A percentile compares a stretch with the other conserved stretches of the same genome.
Conservation (phyloP, 2,797 vertebrate genomes). For the Cyclopterus lumpus region DNA sequence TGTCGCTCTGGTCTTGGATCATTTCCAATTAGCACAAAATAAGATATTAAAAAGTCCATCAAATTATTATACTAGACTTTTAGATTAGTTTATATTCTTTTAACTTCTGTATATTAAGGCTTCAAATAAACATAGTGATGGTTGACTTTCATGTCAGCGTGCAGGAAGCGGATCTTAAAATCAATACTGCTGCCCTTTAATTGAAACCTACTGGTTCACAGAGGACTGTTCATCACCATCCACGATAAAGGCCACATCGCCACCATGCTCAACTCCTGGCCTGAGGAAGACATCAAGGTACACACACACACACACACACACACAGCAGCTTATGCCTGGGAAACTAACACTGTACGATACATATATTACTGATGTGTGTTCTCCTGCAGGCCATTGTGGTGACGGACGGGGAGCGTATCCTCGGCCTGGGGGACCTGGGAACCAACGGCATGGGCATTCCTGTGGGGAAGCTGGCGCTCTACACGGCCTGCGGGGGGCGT, state of each 20-base stretch:
- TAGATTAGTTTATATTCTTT: too few species aligned
- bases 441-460: conserved; percentile 98
- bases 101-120: too few species aligned
- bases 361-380: not conserved
- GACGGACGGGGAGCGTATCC: conserved; percentile 96
- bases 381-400: conserved; percentile 92
- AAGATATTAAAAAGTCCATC: not conserved
- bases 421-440: conserved; percentile 96
- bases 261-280: conserved; percentile 97
- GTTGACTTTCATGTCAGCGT: not conserved
- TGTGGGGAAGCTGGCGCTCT: conserved; percentile 95
- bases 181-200: not conserved
- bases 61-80: not conserved
- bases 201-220: conserved; percentile 61
- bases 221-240: conserved; percentile 98
- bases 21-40: not conserved
- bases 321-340: not conserved
- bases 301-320: not conserved
- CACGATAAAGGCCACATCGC: conserved; percentile 96
- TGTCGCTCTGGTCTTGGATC: not conserved
- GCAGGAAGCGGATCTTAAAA: not conserved
- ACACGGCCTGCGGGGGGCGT: conserved; percentile 97
- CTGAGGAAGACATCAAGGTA: conserved; percentile 96
- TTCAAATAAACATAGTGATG: too few species aligned
- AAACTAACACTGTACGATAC: not conserved